Evolutionary conservation across 2,113 vertebrate genomes (phyloP).

Genomic region (Burhinus oedicnemus): DNA sequence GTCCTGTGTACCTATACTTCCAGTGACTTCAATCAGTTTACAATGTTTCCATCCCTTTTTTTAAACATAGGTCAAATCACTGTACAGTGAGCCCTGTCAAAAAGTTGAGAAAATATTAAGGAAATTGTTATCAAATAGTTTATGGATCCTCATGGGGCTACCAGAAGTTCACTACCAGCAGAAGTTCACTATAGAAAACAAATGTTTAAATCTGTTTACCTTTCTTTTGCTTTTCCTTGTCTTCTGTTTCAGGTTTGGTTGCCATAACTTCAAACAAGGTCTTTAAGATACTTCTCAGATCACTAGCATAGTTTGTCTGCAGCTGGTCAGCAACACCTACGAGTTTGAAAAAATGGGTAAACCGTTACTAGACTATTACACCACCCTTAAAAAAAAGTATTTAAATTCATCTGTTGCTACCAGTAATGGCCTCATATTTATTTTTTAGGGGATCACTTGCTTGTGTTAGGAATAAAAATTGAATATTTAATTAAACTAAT

Average conservation of each 20-base stretch:
- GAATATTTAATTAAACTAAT: not conserved
- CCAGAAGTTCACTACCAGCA: not conserved
- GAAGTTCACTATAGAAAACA: not conserved
- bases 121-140: not conserved
- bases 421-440: not conserved
- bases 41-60: not conserved
- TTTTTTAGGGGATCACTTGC: not conserved
- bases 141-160: not conserved
- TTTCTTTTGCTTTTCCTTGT: slow-evolving; percentile 88
- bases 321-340: slow-evolving; percentile 96
- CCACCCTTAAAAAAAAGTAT: not conserved
- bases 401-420: not conserved
- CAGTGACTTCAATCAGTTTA: not conserved
- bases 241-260: slow-evolving; percentile 89
- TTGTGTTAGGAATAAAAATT: not conserved
- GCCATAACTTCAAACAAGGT: slow-evolving; percentile 98
- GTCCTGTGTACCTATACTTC: not conserved
- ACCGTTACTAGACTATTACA: not conserved
- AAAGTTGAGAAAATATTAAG: not conserved
- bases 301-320: slow-evolving; percentile 98
- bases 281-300: slow-evolving; percentile 95
- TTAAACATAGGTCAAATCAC: not conserved
- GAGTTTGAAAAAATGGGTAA: not conserved
- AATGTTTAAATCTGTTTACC: slow-evolving; percentile 65
- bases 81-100: not conserved